Conservation (phyloP, 2,113 vertebrate species). For the Apodemus sylvaticus region DNA sequence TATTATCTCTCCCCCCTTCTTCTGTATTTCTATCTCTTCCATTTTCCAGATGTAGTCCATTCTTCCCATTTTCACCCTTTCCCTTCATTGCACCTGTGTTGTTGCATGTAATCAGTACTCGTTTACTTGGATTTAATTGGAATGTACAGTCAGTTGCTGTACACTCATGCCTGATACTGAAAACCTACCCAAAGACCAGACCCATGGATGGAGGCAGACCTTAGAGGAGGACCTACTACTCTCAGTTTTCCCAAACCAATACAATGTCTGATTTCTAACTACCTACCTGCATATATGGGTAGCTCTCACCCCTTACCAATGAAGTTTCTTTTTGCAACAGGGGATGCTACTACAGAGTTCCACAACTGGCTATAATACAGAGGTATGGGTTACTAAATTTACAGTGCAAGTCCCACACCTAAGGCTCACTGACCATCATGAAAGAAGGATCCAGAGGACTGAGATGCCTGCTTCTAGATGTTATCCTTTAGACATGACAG, state of each 20-base stretch:
- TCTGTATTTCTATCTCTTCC: not conserved
- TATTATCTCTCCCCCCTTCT: not conserved
- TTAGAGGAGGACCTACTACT: not conserved
- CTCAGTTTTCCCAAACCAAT: not conserved
- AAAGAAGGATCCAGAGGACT: not conserved
- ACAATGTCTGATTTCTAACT: not conserved
- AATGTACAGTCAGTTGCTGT: not conserved
- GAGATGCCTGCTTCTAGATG: not conserved
- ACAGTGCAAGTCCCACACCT: not conserved
- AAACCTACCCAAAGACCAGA: not conserved
- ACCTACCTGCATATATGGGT: not conserved
- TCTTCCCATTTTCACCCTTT: not conserved
- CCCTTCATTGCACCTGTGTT: not conserved
- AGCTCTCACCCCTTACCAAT: not conserved
- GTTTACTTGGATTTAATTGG: not conserved
- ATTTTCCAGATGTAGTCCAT: not conserved
- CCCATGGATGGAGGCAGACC: not conserved
- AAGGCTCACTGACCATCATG: not conserved
- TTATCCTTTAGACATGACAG: not conserved
- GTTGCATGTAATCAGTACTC: not conserved
- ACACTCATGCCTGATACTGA: not conserved
- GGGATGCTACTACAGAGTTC: not conserved
- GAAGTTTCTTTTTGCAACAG: not conserved
- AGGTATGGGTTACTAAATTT: not conserved
- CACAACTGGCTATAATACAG: not conserved